Percentiles rank a stretch among this genome's conserved stretches.
phyloP scores from a whole-genome alignment of 1,140 invertebrate genomes.

The Drosophila ogumai region DNA sequence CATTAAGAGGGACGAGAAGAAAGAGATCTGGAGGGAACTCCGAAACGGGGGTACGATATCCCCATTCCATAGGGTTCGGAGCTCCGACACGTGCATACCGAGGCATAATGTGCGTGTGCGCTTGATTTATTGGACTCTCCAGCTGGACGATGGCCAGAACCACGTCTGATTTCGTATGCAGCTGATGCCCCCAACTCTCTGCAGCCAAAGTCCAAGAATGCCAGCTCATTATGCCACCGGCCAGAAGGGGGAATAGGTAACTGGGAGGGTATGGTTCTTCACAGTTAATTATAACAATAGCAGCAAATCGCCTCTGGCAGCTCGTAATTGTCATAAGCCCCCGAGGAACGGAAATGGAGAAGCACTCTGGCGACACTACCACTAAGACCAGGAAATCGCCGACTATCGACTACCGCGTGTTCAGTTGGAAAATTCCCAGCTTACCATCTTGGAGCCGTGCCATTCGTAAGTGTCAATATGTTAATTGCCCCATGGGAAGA shows the following conservation, averaged over 20 bases:
- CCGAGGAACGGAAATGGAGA: conserved; percentile 60
- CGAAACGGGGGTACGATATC: conserved; percentile 10
- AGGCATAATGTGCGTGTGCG: conserved; percentile 80
- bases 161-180: conserved; percentile 73
- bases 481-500: conserved; percentile 53
- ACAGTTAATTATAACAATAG: conserved; percentile 77
- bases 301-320: conserved; percentile 55
- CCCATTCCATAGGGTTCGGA: conserved; percentile 15
- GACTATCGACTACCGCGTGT: conserved; percentile 47
- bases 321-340: conserved; percentile 61
- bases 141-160: conserved; percentile 35
- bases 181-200: conserved; percentile 36
- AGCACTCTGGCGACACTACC: conserved; percentile 31
- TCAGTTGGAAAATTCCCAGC: conserved; percentile 61
- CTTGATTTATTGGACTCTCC: conserved; percentile 78
- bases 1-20: conserved; percentile 33
- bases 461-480: conserved; percentile 70
- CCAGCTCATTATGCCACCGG: conserved; percentile 68
- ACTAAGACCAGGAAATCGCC: conserved; percentile 34
- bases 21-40: conserved; percentile 7
- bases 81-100: conserved; percentile 54
- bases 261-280: conserved; percentile 35
- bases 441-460: conserved; percentile 48
- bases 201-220: conserved; percentile 62
- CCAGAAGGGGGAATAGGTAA: neutral